These are phyloP conservation scores for Cydia pomonella DNA, from an alignment of 1,140 invertebrate species.

Conservation along the genomic window DNA sequence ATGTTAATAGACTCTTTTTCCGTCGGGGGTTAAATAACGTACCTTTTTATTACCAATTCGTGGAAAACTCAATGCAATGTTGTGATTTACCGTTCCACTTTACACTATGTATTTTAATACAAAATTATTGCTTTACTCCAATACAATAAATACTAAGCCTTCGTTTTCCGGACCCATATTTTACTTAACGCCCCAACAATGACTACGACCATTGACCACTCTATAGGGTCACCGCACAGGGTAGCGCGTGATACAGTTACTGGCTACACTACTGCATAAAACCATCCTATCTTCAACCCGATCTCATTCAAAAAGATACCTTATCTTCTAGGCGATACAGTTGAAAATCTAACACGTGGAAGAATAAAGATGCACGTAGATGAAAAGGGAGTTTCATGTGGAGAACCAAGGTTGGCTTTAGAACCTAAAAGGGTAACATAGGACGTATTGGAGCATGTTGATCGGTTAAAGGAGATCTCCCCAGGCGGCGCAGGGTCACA, in stretches of 20 bases:
- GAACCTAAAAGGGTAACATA: background rate
- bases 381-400: conserved; percentile 28
- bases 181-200: conserved; percentile 30
- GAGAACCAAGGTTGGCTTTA: background rate
- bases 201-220: conserved; percentile 35
- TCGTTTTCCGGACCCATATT: conserved; percentile 12
- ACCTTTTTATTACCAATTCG: background rate
- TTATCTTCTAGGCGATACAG: background rate
- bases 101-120: background rate
- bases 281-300: background rate
- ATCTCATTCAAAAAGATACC: background rate
- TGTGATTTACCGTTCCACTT: background rate
- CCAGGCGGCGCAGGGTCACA: conserved; percentile 52
- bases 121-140: conserved; percentile 17
- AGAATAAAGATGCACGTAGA: background rate
- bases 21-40: no score
- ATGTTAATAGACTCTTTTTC: no score
- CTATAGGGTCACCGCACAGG: conserved; percentile 38
- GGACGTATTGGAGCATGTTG: background rate
- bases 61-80: background rate
- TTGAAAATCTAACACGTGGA: background rate
- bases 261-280: background rate
- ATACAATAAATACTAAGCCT: conserved; percentile 7
- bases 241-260: conserved; percentile 34
- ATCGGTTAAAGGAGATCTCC: conserved; percentile 40